Conservation (phyloP, 1,140 invertebrate species). For the Propsilocerus akamusi region DNA sequence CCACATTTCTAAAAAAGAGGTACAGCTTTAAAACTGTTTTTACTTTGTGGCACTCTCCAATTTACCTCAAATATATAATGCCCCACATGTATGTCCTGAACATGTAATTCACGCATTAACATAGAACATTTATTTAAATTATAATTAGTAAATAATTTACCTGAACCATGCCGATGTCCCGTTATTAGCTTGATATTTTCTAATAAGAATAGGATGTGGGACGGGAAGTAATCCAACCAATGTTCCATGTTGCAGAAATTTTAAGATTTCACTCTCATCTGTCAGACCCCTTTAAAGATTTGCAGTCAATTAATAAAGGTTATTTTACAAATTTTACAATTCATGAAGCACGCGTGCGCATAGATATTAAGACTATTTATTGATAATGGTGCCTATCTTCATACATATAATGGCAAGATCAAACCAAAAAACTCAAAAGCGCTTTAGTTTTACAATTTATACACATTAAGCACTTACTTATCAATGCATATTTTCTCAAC, state of each 20-base stretch:
- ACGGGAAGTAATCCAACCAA: conserved; percentile 94
- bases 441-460: too few species aligned
- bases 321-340: too few species aligned
- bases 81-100: conserved; percentile 99
- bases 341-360: too few species aligned
- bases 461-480: conserved; percentile 78
- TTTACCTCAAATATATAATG: conserved; percentile 86
- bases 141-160: too few species aligned
- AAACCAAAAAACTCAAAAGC: too few species aligned
- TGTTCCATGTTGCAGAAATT: conserved; percentile 97
- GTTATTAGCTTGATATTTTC: conserved; percentile 96
- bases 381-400: too few species aligned
- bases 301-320: too few species aligned
- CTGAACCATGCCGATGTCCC: conserved; percentile 99
- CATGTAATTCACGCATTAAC: too few species aligned
- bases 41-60: neutral
- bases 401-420: too few species aligned
- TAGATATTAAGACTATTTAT: too few species aligned
- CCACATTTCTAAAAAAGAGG: conserved; percentile 64
- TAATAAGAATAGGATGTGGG: conserved; percentile 95
- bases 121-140: too few species aligned
- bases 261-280: conserved; percentile 97
- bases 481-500: conserved; percentile 99
- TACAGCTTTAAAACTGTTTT: neutral
- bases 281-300: conserved; percentile 76